phyloP scores from a whole-genome alignment of 2,888 invertebrate genomes.

The Watsonalla cultraria region DNA sequence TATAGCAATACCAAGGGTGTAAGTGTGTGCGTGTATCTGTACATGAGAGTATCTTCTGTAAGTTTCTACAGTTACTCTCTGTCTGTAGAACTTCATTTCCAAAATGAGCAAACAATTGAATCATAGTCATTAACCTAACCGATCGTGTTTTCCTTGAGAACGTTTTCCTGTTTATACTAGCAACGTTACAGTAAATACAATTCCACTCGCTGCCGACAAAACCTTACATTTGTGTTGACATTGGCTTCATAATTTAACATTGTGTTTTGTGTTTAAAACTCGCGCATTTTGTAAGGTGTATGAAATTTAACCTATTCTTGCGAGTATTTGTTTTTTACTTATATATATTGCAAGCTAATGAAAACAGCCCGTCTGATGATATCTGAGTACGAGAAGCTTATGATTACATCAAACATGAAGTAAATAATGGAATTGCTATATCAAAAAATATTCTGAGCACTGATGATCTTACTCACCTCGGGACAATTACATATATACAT shows the following conservation, averaged over 20 bases:
- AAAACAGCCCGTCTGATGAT: no score
- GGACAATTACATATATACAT: no score
- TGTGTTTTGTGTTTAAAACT: conserved; percentile 7
- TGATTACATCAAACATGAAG: no score
- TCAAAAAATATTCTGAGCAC: no score
- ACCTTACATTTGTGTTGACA: conserved; percentile 21
- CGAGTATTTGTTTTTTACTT: no score
- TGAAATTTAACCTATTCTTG: no score
- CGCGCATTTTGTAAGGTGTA: background rate
- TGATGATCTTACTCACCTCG: no score
- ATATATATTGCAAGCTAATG: no score
- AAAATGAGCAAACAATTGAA: conserved; percentile 23
- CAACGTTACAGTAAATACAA: conserved; percentile 19
- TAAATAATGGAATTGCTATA: no score
- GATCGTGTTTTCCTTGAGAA: conserved; percentile 17
- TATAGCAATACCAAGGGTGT: background rate
- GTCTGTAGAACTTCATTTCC: background rate
- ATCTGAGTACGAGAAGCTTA: no score
- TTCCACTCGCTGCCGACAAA: conserved; percentile 23
- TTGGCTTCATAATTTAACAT: conserved; percentile 31
- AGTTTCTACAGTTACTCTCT: background rate
- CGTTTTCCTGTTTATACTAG: conserved; percentile 26
- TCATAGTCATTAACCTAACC: conserved; percentile 26
- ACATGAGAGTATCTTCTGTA: background rate
- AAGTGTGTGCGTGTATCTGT: background rate